phyloP scores from a whole-genome alignment of 2,113 vertebrate species.

The Sinocyclocheilus anophthalmus region DNA sequence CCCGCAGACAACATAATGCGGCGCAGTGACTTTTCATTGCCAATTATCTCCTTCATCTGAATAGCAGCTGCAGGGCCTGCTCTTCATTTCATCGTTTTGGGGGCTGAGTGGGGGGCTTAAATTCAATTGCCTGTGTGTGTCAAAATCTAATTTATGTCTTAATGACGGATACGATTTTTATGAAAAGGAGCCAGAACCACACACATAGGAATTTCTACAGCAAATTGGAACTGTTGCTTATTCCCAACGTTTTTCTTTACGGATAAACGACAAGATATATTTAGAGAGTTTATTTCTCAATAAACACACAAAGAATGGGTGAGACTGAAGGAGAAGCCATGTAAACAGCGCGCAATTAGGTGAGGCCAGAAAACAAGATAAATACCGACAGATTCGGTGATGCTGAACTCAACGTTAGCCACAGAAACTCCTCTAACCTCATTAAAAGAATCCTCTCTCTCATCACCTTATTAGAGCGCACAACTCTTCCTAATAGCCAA shows the following conservation, averaged over 20 bases:
- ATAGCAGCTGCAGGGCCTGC: conserved; percentile 99
- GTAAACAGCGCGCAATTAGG: conserved; percentile 58
- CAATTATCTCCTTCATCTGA: conserved; percentile 99
- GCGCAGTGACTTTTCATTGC: conserved; percentile 99
- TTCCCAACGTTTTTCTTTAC: neutral
- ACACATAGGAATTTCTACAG: conserved; percentile 49
- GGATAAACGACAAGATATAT: conserved; percentile 57
- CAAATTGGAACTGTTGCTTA: conserved; percentile 26
- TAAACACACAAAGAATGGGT: neutral
- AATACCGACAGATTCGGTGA: conserved; percentile 66
- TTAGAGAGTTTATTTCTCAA: neutral
- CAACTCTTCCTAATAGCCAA: conserved; percentile 55
- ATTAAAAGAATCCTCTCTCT: conserved; percentile 32
- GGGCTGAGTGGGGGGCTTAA: conserved; percentile 62
- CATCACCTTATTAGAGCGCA: conserved; percentile 60
- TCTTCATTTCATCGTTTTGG: conserved; percentile 77
- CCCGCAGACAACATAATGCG: conserved; percentile 96
- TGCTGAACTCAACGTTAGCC: conserved; percentile 58
- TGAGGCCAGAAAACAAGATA: conserved; percentile 65
- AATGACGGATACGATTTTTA: conserved; percentile 80
- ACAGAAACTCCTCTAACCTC: conserved; percentile 49
- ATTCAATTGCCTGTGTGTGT: conserved; percentile 69
- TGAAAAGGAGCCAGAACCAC: conserved; percentile 69
- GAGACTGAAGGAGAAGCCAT: neutral
- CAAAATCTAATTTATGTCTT: conserved; percentile 78